Percentiles rank a stretch among this genome's conserved stretches.
Evolutionary conservation across 2,888 invertebrate species (phyloP).

Genomic region (Lamproptera curius): DNA sequence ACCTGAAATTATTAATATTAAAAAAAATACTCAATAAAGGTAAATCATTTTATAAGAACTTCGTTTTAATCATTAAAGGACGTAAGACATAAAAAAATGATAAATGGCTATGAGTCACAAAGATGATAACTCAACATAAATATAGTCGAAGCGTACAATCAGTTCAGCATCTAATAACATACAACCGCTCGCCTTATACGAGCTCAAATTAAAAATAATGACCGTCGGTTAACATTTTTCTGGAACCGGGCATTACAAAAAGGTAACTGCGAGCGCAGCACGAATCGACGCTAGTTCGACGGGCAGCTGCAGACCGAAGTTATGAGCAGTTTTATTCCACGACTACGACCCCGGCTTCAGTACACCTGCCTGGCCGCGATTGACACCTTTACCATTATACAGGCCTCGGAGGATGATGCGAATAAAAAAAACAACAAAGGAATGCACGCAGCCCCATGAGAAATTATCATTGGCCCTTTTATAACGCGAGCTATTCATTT

Average conservation of each 20-base stretch:
- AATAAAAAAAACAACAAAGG: constrained; percentile 70
- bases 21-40: too few species aligned
- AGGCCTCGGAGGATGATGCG: constrained; percentile 41
- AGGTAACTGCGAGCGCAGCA: constrained; percentile 48
- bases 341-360: constrained; percentile 39
- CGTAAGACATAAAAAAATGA: constrained; percentile 17
- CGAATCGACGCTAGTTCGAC: constrained; percentile 65
- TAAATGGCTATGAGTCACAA: constrained; percentile 23
- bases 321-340: constrained; percentile 73
- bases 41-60: too few species aligned
- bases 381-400: constrained; percentile 75
- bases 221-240: constrained; percentile 53
- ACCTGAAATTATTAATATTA: too few species aligned
- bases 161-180: constrained; percentile 39
- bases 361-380: constrained; percentile 71
- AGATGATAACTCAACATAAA: background rate
- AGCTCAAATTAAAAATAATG: constrained; percentile 60
- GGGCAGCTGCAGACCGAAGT: constrained; percentile 75
- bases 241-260: constrained; percentile 64
- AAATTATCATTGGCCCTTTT: constrained; percentile 72
- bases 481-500: constrained; percentile 67
- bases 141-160: background rate
- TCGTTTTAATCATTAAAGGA: too few species aligned
- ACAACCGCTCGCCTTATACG: constrained; percentile 39
- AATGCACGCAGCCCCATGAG: constrained; percentile 68